Percentiles rank a stretch among this genome's conserved stretches.
phyloP scores from a whole-genome alignment of 2,797 vertebrate species.

The Cossypha niveicapilla region DNA sequence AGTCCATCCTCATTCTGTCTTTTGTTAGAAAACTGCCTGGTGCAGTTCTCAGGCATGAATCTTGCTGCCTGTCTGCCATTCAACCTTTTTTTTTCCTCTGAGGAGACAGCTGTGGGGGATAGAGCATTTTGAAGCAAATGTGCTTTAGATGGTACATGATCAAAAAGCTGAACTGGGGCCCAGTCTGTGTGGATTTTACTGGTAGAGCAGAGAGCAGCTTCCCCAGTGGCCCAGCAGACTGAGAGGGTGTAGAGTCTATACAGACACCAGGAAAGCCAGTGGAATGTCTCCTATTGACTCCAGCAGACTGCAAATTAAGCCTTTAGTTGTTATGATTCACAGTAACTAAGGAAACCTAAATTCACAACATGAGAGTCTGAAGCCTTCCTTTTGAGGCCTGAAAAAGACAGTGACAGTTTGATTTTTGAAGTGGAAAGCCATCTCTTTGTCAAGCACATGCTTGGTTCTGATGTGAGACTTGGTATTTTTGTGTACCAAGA shows the following conservation, averaged over 20 bases:
- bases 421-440: not conserved
- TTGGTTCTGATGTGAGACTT: not conserved
- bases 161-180: not conserved
- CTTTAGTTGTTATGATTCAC: constrained; percentile 32
- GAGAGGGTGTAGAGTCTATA: not conserved
- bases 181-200: not conserved
- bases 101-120: not conserved
- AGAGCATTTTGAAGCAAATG: not conserved
- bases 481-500: not conserved
- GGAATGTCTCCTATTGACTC: constrained; percentile 43
- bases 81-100: not conserved
- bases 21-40: not conserved
- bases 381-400: constrained; percentile 2
- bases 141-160: not conserved
- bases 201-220: not conserved
- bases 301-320: constrained; percentile 42
- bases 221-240: not conserved
- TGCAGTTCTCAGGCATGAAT: not conserved
- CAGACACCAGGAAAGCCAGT: not conserved
- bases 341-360: constrained; percentile 62
- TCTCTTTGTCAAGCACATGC: not conserved
- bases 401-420: not conserved
- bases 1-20: not conserved
- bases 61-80: not conserved
- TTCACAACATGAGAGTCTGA: not conserved